Evolutionary conservation across 2,888 invertebrate species (phyloP).

Genomic region (Terebella lapidaria): DNA sequence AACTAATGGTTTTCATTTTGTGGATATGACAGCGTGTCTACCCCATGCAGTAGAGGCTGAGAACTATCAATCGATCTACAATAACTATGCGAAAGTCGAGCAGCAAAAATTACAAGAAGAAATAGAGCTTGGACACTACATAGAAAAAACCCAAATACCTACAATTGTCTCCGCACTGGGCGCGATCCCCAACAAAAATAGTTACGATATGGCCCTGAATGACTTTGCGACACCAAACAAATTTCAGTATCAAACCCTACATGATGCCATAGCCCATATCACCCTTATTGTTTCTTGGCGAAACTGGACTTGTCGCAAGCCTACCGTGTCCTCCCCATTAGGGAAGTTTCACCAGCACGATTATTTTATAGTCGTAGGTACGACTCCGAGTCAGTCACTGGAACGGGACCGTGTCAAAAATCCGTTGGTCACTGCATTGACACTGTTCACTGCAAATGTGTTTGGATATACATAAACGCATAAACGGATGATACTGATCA

Average conservation of each 20-base stretch:
- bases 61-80: background rate
- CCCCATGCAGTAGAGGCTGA: background rate
- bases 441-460: too few relatives aligned
- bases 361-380: too few relatives aligned
- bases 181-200: slow-evolving; percentile 1
- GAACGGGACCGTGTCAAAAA: too few relatives aligned
- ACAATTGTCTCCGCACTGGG: background rate
- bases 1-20: background rate
- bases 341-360: too few relatives aligned
- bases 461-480: too few relatives aligned
- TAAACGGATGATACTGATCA: too few relatives aligned
- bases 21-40: background rate
- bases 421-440: too few relatives aligned
- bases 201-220: background rate
- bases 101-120: background rate
- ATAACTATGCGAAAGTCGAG: background rate
- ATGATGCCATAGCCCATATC: background rate
- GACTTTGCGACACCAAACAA: background rate
- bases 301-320: background rate
- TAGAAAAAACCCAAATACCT: background rate
- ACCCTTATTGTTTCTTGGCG: background rate
- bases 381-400: too few relatives aligned
- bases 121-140: background rate
- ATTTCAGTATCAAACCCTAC: background rate
- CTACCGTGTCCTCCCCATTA: background rate